Conservation (phyloP, 2,797 vertebrate species). For the Dicrostonyx torquatus region DNA sequence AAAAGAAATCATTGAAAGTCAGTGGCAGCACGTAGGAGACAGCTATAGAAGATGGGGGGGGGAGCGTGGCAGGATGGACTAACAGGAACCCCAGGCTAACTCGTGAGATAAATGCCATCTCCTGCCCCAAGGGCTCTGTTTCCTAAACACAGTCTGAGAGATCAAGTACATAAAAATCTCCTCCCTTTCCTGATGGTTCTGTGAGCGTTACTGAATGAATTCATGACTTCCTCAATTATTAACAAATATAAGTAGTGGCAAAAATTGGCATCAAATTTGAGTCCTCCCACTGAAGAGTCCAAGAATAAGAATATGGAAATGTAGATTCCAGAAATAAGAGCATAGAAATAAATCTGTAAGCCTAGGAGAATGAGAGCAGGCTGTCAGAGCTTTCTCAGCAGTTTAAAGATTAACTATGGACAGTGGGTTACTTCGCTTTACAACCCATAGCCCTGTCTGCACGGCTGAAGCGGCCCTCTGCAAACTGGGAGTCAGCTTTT, state of each 20-base stretch:
- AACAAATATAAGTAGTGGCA: not conserved
- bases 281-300: not conserved
- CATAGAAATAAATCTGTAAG: too few relatives aligned
- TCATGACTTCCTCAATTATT: constrained; percentile 12
- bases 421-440: too few relatives aligned
- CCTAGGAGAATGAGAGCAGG: too few relatives aligned
- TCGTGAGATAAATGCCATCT: not conserved
- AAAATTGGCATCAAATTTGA: not conserved
- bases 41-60: not conserved
- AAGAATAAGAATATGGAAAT: too few relatives aligned
- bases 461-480: too few relatives aligned
- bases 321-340: too few relatives aligned
- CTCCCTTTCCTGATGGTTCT: not conserved
- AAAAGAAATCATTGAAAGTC: not conserved
- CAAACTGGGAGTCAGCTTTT: too few relatives aligned
- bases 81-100: not conserved
- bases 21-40: not conserved
- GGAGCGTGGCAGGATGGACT: not conserved
- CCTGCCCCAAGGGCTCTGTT: not conserved
- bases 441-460: too few relatives aligned
- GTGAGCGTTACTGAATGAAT: not conserved
- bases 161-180: not conserved
- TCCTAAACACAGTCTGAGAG: not conserved
- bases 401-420: too few relatives aligned
- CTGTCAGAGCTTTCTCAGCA: too few relatives aligned